These are phyloP conservation scores for Acromyrmex echinatior DNA, from an alignment of 1,140 invertebrate genomes.

Conservation along the genomic window DNA sequence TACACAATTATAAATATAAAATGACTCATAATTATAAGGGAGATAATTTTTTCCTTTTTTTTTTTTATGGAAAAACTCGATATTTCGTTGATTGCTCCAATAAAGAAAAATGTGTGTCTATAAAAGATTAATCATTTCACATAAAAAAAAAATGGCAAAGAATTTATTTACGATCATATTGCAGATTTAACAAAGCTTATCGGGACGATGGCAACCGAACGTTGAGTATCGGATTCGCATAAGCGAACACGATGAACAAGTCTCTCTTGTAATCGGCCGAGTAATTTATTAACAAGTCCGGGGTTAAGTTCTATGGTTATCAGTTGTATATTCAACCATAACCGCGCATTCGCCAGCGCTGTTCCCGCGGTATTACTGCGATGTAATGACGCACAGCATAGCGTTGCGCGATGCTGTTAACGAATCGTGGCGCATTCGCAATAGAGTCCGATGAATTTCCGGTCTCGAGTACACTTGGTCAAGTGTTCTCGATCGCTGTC, in stretches of 20 bases:
- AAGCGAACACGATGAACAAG: conserved; percentile 36
- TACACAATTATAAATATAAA: background rate
- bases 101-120: background rate
- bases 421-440: conserved; percentile 52
- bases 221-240: conserved; percentile 44
- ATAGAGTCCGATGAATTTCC: conserved; percentile 56
- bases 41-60: conserved; percentile 7
- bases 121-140: background rate
- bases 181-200: background rate
- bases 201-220: background rate
- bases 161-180: background rate
- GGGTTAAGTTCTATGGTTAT: conserved; percentile 49
- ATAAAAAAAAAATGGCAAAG: background rate
- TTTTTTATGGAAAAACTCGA: background rate
- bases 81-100: background rate
- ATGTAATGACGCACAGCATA: conserved; percentile 54
- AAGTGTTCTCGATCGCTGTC: conserved; percentile 57
- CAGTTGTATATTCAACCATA: conserved; percentile 22
- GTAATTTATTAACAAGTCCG: conserved; percentile 61
- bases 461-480: conserved; percentile 40
- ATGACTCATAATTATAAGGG: background rate
- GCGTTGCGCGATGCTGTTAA: conserved; percentile 48
- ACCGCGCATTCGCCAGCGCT: conserved; percentile 11
- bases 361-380: conserved; percentile 35
- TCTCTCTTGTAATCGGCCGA: conserved; percentile 43